phyloP scores from a whole-genome alignment of 2,888 invertebrate species.

The Theretra japonica region DNA sequence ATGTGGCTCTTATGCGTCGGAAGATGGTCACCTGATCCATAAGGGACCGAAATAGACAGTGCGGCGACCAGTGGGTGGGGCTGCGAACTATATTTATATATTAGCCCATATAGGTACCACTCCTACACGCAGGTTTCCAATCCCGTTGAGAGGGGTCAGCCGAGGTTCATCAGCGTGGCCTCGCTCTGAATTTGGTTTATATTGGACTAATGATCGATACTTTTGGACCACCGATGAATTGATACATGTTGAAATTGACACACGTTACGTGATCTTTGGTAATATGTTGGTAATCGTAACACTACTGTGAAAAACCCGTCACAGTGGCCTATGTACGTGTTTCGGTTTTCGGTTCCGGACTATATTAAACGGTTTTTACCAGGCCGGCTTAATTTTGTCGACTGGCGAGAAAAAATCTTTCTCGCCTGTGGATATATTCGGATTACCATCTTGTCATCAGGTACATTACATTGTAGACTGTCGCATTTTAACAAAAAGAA shows the following conservation, averaged over 20 bases:
- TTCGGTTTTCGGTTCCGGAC: no score
- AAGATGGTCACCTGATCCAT: slow-evolving; percentile 25
- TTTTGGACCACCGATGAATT: background rate
- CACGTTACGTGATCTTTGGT: no score
- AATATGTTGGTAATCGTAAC: no score
- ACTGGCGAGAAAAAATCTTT: no score
- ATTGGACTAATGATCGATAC: background rate
- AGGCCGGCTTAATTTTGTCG: no score
- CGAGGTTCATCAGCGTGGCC: slow-evolving; percentile 4
- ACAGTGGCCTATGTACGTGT: no score
- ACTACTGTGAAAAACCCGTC: no score
- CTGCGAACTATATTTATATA: background rate
- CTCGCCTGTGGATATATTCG: no score
- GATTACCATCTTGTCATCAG: no score
- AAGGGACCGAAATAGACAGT: slow-evolving; percentile 20
- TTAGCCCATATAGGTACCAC: slow-evolving; percentile 12
- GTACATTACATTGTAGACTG: no score
- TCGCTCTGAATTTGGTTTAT: background rate
- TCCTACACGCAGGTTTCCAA: background rate
- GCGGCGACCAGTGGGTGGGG: slow-evolving; percentile 19
- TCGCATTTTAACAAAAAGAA: no score
- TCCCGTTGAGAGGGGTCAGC: slow-evolving; percentile 10
- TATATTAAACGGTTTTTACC: no score
- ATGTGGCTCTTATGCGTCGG: slow-evolving; percentile 10
- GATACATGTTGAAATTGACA: background rate